These are phyloP conservation scores for Ruditapes philippinarum DNA, from an alignment of 1,140 invertebrate genomes.

Conservation along the genomic window DNA sequence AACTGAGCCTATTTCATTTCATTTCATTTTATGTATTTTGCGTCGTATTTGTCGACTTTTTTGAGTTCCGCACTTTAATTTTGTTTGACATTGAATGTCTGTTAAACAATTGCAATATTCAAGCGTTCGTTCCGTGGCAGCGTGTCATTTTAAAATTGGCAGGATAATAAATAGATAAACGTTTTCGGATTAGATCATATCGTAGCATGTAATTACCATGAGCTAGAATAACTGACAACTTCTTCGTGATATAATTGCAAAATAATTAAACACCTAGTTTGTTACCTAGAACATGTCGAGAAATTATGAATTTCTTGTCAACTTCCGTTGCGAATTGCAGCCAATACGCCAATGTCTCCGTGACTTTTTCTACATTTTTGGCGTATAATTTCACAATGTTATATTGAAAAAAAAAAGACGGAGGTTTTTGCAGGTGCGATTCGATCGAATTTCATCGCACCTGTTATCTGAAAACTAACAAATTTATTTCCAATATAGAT, in stretches of 20 bases:
- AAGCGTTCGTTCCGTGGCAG: background rate
- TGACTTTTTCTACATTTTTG: background rate
- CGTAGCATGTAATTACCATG: background rate
- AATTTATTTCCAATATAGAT: slow-evolving; percentile 69
- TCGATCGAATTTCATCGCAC: slow-evolving; percentile 46
- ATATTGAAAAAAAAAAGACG: background rate
- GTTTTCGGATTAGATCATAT: background rate
- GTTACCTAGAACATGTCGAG: slow-evolving; percentile 5
- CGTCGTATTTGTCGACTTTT: too few relatives aligned
- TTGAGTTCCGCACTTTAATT: too few relatives aligned
- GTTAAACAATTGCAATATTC: too few relatives aligned
- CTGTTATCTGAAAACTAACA: slow-evolving; percentile 55
- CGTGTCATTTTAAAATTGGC: background rate
- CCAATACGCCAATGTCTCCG: background rate
- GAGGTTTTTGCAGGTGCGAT: slow-evolving; percentile 48
- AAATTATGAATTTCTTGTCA: background rate
- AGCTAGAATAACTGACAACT: background rate
- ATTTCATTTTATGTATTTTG: too few relatives aligned
- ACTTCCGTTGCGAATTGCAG: background rate
- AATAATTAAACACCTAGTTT: background rate
- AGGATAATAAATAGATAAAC: slow-evolving; percentile 28
- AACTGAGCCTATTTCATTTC: too few relatives aligned
- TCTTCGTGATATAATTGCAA: slow-evolving; percentile 25
- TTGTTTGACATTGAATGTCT: too few relatives aligned
- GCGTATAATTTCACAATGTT: background rate